These are phyloP conservation scores for Sebastes kiyomatsui DNA, from an alignment of 2,797 vertebrate species.

Conservation along the genomic window DNA sequence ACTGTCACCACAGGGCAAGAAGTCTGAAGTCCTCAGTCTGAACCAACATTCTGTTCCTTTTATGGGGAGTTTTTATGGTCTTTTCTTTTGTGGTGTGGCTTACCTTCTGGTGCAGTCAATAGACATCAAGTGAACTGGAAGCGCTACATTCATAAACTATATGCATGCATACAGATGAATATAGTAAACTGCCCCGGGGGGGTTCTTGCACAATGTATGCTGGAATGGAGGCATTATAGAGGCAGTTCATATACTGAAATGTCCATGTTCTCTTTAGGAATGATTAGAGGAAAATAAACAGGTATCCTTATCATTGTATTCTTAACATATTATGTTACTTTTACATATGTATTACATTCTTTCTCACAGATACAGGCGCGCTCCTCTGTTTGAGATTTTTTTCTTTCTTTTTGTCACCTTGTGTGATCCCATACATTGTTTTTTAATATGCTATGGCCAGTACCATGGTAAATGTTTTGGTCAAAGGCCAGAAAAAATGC, in stretches of 20 bases:
- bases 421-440: background rate
- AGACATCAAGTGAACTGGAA: slow-evolving; percentile 11
- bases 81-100: background rate
- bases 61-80: background rate
- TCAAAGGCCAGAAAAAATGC: background rate
- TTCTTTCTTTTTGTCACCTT: background rate
- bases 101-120: background rate
- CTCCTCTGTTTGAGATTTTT: background rate
- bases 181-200: background rate
- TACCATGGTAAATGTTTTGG: background rate
- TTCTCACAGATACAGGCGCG: background rate
- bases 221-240: slow-evolving; percentile 2
- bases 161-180: background rate
- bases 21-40: background rate
- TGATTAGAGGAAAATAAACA: background rate
- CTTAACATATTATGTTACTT: background rate
- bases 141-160: background rate
- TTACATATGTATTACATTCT: background rate
- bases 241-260: background rate
- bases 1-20: background rate
- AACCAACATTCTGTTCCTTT: background rate
- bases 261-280: background rate
- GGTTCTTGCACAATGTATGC: slow-evolving; percentile 6
- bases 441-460: background rate
- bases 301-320: background rate